Percentiles rank a stretch among this genome's conserved stretches.
phyloP scores from a whole-genome alignment of 2,888 invertebrate genomes.

The Eilema griseolum region DNA sequence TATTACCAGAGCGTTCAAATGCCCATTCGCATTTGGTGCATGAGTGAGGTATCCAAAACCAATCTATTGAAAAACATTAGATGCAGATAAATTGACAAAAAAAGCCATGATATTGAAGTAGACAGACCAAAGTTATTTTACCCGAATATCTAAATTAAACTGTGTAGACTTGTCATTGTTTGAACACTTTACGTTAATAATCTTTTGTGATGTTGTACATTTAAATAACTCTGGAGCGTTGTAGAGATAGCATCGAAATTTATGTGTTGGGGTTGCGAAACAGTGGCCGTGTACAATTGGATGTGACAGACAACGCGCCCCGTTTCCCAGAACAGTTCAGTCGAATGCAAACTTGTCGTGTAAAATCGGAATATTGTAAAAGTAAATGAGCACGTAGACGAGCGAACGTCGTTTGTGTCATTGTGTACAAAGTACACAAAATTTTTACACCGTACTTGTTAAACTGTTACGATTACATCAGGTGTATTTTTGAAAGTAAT shows the following conservation, averaged over 20 bases:
- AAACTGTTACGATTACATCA: conserved; percentile 11
- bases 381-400: conserved; percentile 53
- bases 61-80: conserved; percentile 67
- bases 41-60: conserved; percentile 55
- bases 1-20: conserved; percentile 53
- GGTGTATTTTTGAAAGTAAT: background rate
- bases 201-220: conserved; percentile 65
- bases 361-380: conserved; percentile 59
- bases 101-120: conserved; percentile 41
- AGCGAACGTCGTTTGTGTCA: conserved; percentile 37
- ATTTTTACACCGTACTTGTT: conserved; percentile 15
- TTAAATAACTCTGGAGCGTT: conserved; percentile 65
- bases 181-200: conserved; percentile 56
- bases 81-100: conserved; percentile 49
- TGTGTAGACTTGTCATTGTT: conserved; percentile 55
- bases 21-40: conserved; percentile 61
- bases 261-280: conserved; percentile 69
- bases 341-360: conserved; percentile 55
- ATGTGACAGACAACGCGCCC: conserved; percentile 69
- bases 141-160: conserved; percentile 55
- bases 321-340: conserved; percentile 63
- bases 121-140: conserved; percentile 39
- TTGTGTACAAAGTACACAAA: conserved; percentile 21
- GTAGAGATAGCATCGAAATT: conserved; percentile 73
- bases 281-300: conserved; percentile 66